These are phyloP conservation scores for Sebastes nivosus DNA, from an alignment of 2,797 vertebrate species.

Conservation along the genomic window DNA sequence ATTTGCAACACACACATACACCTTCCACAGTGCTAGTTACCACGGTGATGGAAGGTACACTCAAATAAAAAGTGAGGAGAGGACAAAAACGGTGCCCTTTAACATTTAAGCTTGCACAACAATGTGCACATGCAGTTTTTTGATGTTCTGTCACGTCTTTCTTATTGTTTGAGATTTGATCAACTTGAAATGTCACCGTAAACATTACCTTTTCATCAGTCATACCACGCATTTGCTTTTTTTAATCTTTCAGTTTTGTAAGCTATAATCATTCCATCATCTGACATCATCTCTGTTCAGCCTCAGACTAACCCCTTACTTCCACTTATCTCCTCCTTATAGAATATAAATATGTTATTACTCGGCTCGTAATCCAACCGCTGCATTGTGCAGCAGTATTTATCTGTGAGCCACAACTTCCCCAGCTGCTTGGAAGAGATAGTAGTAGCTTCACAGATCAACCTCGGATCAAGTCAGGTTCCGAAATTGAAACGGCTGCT, in stretches of 20 bases:
- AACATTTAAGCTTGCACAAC: slow-evolving; percentile 5
- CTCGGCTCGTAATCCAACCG: background rate
- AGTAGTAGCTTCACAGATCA: background rate
- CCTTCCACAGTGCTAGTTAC: slow-evolving; percentile 53
- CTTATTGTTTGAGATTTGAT: background rate
- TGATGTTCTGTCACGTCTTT: background rate
- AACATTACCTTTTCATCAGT: background rate
- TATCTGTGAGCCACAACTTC: background rate
- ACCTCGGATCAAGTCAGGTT: slow-evolving; percentile 21
- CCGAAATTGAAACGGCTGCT: background rate
- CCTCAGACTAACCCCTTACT: background rate
- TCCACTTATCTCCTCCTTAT: slow-evolving; percentile 8
- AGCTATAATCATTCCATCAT: background rate
- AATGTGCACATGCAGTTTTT: background rate
- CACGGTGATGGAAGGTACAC: slow-evolving; percentile 46
- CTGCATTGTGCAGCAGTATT: background rate
- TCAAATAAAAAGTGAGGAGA: slow-evolving; percentile 19
- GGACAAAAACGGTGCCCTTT: slow-evolving; percentile 25
- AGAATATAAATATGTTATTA: slow-evolving; percentile 34
- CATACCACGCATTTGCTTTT: too few relatives aligned
- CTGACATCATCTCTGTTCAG: background rate
- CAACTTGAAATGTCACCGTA: background rate
- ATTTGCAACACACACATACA: slow-evolving; percentile 33
- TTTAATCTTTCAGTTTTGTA: background rate
- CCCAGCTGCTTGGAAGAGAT: slow-evolving; percentile 29